Evolutionary conservation across 2,888 invertebrate genomes (phyloP).

Genomic region (Leptothorax acervorum): DNA sequence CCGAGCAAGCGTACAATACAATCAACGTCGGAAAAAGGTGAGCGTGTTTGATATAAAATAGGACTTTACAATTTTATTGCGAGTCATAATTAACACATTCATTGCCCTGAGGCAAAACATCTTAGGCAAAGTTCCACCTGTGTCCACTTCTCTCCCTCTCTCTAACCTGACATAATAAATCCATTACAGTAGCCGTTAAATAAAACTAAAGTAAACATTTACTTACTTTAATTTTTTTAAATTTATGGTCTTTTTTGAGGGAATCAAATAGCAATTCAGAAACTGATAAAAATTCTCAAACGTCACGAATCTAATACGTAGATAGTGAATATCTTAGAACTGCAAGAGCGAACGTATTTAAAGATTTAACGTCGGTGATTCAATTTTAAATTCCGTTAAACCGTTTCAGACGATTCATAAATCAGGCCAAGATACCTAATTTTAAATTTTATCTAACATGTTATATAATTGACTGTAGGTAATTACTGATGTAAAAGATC

Average conservation of each 20-base stretch:
- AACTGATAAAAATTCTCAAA: neutral
- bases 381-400: neutral
- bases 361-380: neutral
- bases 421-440: neutral
- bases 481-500: neutral
- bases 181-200: neutral
- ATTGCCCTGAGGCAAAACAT: neutral
- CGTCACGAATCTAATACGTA: neutral
- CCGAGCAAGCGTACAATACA: neutral
- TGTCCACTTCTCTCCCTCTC: neutral
- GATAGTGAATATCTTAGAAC: neutral
- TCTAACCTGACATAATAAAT: neutral
- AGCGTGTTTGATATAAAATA: conserved; percentile 24
- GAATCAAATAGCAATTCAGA: neutral
- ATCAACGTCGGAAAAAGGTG: neutral
- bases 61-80: conserved; percentile 3
- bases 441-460: neutral
- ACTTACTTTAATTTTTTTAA: neutral
- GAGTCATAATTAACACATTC: conserved; percentile 17
- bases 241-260: neutral
- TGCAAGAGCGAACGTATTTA: neutral
- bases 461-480: neutral
- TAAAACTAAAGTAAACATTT: neutral
- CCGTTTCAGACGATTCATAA: neutral
- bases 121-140: neutral